These are phyloP conservation scores for Andrena bucephala DNA, from an alignment of 2,888 invertebrate species.

Conservation along the genomic window DNA sequence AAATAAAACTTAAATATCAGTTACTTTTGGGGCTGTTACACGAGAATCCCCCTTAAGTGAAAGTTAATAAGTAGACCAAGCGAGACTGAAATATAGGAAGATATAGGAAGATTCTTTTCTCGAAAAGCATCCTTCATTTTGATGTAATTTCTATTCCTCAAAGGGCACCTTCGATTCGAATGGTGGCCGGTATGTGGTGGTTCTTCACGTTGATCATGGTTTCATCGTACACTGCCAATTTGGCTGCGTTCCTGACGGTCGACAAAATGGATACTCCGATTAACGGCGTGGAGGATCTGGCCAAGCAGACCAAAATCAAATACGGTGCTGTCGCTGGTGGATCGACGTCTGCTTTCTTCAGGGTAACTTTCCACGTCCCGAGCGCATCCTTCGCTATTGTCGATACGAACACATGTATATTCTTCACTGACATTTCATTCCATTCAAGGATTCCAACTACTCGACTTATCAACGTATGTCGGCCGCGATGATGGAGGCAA, in stretches of 20 bases:
- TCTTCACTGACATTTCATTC: too few relatives aligned
- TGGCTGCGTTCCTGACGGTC: constrained; percentile 97
- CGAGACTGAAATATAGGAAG: too few relatives aligned
- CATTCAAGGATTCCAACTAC: constrained; percentile 94
- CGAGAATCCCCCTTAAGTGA: too few relatives aligned
- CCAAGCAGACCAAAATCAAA: constrained; percentile 98
- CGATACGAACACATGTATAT: too few relatives aligned
- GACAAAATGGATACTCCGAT: constrained; percentile 98
- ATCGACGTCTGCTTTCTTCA: constrained; percentile 97
- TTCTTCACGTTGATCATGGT: constrained; percentile 98
- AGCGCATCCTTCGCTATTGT: not conserved
- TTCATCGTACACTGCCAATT: constrained; percentile 97
- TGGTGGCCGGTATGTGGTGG: constrained; percentile 98
- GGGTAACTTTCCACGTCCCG: constrained; percentile 86
- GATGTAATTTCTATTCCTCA: not conserved
- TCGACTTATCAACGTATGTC: constrained; percentile 98
- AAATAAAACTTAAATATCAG: too few relatives aligned
- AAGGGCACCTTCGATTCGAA: constrained; percentile 91
- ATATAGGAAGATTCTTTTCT: too few relatives aligned
- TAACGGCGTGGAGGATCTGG: constrained; percentile 97
- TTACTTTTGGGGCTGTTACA: too few relatives aligned
- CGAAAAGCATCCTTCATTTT: not conserved
- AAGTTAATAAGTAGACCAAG: too few relatives aligned
- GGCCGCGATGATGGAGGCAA: constrained; percentile 96
- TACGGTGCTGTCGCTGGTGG: constrained; percentile 98